A percentile compares a stretch with the other conserved stretches of the same genome.
Conservation (phyloP, 2,113 vertebrate genomes). For the Pipra filicauda region DNA sequence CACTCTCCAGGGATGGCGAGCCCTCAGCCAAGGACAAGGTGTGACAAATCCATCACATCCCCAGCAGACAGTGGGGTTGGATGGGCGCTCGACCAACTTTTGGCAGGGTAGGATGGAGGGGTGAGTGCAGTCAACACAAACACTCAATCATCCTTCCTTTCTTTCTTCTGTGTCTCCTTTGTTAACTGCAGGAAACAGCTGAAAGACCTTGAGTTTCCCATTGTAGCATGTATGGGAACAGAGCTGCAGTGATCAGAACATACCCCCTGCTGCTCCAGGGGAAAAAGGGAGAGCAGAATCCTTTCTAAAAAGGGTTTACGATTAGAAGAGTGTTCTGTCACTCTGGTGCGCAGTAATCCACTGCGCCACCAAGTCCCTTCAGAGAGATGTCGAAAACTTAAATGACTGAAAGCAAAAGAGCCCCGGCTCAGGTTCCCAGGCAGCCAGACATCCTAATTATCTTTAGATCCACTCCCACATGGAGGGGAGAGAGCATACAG, state of each 20-base stretch:
- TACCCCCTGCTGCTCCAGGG: constrained; percentile 73
- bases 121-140: constrained; percentile 66
- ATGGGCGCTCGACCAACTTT: neutral
- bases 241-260: constrained; percentile 78
- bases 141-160: constrained; percentile 63
- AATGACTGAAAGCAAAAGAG: constrained; percentile 80
- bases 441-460: constrained; percentile 83
- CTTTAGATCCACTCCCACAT: constrained; percentile 72
- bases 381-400: constrained; percentile 79
- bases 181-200: constrained; percentile 69
- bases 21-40: neutral
- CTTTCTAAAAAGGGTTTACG: constrained; percentile 69
- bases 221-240: constrained; percentile 46
- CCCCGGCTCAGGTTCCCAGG: constrained; percentile 69
- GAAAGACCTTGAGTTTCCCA: constrained; percentile 67
- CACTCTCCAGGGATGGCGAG: fast-evolving
- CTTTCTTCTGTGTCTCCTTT: constrained; percentile 61
- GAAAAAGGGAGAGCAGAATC: constrained; percentile 69
- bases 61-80: neutral
- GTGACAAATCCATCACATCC: neutral
- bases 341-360: constrained; percentile 79
- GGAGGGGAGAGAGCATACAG: constrained; percentile 73
- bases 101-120: neutral
- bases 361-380: constrained; percentile 77
- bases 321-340: constrained; percentile 72